Conservation (phyloP, 2,888 invertebrate genomes). For the Hermodice carunculata region DNA sequence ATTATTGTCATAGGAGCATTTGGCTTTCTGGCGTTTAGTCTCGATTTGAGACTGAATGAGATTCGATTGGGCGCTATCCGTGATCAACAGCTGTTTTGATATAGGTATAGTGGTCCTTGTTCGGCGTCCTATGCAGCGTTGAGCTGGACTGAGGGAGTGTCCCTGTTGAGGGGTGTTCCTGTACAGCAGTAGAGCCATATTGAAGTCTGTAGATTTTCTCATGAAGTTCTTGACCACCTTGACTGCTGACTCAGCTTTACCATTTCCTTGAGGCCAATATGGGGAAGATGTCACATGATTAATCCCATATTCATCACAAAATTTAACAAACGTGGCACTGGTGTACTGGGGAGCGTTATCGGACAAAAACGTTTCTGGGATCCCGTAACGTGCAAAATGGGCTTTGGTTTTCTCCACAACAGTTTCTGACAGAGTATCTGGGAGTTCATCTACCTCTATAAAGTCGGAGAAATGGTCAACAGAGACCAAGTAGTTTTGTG, state of each 20-base stretch:
- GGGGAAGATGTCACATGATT: constrained; percentile 10
- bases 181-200: constrained; percentile 3
- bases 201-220: background rate
- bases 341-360: background rate
- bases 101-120: too few relatives aligned
- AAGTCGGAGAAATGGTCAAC: constrained; percentile 14
- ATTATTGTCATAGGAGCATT: too few relatives aligned
- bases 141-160: constrained; percentile 10
- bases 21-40: too few relatives aligned
- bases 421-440: constrained; percentile 1
- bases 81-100: too few relatives aligned
- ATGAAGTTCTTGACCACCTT: background rate
- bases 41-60: too few relatives aligned
- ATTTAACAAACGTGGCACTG: background rate
- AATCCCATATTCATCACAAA: constrained; percentile 3
- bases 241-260: background rate
- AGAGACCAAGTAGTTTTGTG: constrained; percentile 4
- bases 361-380: constrained; percentile 1
- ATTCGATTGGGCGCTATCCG: too few relatives aligned
- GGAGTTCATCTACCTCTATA: constrained; percentile 6
- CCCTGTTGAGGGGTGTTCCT: constrained; percentile 16
- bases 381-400: constrained; percentile 8
- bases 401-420: constrained; percentile 1
- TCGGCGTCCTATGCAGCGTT: constrained; percentile 1
- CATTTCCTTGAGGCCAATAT: constrained; percentile 16